These are phyloP conservation scores for Volucella bombylans DNA, from an alignment of 2,888 invertebrate species.

Conservation along the genomic window DNA sequence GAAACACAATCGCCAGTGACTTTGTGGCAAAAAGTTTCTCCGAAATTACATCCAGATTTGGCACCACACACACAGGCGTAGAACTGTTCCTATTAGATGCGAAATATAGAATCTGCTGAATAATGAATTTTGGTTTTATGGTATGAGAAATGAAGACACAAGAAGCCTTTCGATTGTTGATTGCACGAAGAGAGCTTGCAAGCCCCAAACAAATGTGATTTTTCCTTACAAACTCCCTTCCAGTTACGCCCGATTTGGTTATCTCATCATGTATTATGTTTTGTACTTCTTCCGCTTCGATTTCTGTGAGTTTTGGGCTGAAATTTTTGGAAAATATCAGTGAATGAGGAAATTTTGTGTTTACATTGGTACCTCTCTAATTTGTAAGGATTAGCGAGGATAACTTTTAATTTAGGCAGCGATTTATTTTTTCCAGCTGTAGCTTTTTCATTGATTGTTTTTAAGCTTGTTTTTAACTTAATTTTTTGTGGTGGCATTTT, in stretches of 20 bases:
- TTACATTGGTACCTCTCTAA: conserved; percentile 15
- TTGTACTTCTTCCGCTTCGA: conserved; percentile 10
- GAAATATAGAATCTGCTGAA: conserved; percentile 48
- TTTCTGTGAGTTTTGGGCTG: conserved; percentile 20
- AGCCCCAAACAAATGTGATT: conserved; percentile 47
- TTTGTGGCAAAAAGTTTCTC: conserved; percentile 27
- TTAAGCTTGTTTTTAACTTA: conserved; percentile 22
- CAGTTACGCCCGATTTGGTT: neutral
- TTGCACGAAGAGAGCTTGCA: conserved; percentile 35
- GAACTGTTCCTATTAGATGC: neutral
- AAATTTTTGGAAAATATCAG: conserved; percentile 2
- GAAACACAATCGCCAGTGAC: conserved; percentile 21
- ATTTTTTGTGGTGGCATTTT: conserved; percentile 39
- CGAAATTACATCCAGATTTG: conserved; percentile 7
- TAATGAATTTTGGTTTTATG: conserved; percentile 55
- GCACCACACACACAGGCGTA: conserved; percentile 19
- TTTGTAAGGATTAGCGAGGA: conserved; percentile 52
- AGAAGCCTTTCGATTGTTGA: conserved; percentile 20
- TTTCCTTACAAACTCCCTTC: conserved; percentile 8
- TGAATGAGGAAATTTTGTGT: neutral
- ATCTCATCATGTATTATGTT: conserved; percentile 25
- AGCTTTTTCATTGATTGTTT: conserved; percentile 22
- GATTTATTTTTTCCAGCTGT: conserved; percentile 30
- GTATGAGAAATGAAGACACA: conserved; percentile 51
- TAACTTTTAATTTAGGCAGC: conserved; percentile 44